Percentiles rank a stretch among this genome's conserved stretches.
These are phyloP conservation scores for Tenthredo amoena DNA, from an alignment of 2,888 invertebrate species.

Conservation along the genomic window DNA sequence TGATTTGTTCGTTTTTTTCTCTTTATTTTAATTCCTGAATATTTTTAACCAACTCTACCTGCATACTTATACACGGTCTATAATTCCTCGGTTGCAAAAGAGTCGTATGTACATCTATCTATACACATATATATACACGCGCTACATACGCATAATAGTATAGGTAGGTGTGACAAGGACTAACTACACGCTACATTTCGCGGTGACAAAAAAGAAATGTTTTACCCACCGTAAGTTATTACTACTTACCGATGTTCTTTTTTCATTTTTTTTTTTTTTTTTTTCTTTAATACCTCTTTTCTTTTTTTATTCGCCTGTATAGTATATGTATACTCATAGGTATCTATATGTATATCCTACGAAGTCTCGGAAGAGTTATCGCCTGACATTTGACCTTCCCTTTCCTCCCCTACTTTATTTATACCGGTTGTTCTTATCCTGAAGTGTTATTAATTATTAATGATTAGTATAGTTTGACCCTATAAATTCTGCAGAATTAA, in stretches of 20 bases:
- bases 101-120: neutral
- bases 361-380: neutral
- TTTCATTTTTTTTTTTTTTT: neutral
- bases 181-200: conserved; percentile 2
- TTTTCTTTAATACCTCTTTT: neutral
- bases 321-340: neutral
- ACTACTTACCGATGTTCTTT: neutral
- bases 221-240: conserved; percentile 16
- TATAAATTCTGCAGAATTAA: neutral
- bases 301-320: neutral
- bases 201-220: neutral
- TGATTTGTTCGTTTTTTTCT: no score
- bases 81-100: neutral
- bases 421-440: neutral
- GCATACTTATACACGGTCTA: neutral
- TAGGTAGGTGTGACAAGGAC: conserved; percentile 30
- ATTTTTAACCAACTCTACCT: no score
- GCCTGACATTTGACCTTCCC: neutral
- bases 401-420: neutral
- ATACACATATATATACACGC: neutral
- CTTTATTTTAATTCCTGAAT: no score
- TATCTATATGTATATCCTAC: neutral
- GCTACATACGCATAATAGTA: neutral
- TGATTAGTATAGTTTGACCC: neutral
- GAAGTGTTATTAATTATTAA: neutral